Evolutionary conservation across 1,140 invertebrate species (phyloP), one percentile per base, ranked within the genome.

Genomic region (Tetranychus urticae): DNA sequence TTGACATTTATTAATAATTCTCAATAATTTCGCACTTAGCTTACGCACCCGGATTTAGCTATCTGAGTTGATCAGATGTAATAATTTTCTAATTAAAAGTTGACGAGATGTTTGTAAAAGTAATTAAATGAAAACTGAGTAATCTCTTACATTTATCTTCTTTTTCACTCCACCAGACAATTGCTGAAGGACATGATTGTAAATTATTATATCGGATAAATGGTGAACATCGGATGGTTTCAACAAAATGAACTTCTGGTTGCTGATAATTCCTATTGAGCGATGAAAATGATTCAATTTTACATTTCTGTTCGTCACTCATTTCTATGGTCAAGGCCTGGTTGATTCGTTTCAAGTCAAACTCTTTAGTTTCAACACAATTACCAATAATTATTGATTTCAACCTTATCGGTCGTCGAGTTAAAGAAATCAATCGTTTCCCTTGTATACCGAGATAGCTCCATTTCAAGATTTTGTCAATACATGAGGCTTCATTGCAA

Each of bases 381-480:
- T 58, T 58, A 46, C 57, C 57, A n/a, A 58, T 58, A 2, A 58
- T 34, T 31, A 58, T 10, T 14, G 42, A 45, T 12, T 42, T 33
- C 2, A 58, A 45, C 4, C 14, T 45, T 7, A 58, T 45, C 45
- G 57, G 57, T 12, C 45, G 42, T 0, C 36, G 42, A 45, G 42
- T 58, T 42, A 58, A 3, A 10, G 57, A 42, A 7, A 46, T n/a
- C 23, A 58, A 46, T 4, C n/a, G 37, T 33, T 39, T 50, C 13
- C 59, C 59, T 36, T 60, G 59, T 7, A 60, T 6, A 13, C 59
- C 59, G 8, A 60, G 36, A 50, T 23, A 33, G 6, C 13, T n/a
- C 59, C 59, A 60, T 54, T 60, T 60, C 7, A 42, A 14, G 3
- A 60, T 35, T 42, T 60, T 60, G 52, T 60, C 59, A 14, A 60